Percentiles rank a stretch among this genome's conserved stretches.
phyloP scores from a whole-genome alignment of 2,113 vertebrate genomes.

The Megatriorchis doriae region DNA sequence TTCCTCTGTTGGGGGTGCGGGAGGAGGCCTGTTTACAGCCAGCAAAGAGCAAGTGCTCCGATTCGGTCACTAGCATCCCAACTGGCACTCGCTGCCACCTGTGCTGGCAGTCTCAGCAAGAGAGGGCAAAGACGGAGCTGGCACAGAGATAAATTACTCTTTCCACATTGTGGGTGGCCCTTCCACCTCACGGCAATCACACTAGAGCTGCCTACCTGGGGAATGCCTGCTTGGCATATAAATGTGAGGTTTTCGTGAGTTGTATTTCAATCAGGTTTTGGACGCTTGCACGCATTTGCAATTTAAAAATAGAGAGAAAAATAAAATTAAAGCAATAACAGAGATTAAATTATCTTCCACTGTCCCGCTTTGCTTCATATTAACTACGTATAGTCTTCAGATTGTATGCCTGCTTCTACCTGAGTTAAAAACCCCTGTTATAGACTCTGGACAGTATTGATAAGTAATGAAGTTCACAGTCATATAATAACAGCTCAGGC shows the following conservation, averaged over 20 bases:
- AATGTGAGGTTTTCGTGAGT: neutral
- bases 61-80: neutral
- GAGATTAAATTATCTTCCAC: neutral
- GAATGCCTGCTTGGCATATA: neutral
- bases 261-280: neutral
- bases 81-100: neutral
- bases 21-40: rapidly evolving
- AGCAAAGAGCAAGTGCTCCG: neutral
- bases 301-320: neutral
- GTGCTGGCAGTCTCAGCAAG: neutral
- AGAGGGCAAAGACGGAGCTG: neutral
- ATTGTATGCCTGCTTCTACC: neutral
- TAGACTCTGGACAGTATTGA: neutral
- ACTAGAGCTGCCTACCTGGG: neutral
- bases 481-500: neutral
- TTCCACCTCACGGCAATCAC: neutral
- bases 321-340: neutral
- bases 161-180: neutral
- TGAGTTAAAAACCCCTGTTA: neutral
- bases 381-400: neutral
- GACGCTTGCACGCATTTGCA: neutral
- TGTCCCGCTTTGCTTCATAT: neutral
- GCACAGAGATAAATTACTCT: neutral
- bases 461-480: neutral
- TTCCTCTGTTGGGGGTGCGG: rapidly evolving